phyloP scores from a whole-genome alignment of 2,113 vertebrate species.

The Porphyrio hochstetteri region DNA sequence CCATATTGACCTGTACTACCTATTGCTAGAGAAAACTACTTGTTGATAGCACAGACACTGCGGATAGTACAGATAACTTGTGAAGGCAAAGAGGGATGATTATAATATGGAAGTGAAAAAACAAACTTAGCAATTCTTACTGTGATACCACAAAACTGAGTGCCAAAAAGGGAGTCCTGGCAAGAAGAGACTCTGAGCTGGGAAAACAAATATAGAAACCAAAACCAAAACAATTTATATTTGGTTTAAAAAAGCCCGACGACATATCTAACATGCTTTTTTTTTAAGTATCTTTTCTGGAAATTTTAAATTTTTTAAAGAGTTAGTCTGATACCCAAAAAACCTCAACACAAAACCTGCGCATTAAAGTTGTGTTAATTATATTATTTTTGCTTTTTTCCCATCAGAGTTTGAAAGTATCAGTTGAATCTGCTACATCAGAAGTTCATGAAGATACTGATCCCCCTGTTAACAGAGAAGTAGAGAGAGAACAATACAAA shows the following conservation, averaged over 20 bases:
- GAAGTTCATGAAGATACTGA: not conserved
- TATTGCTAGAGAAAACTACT: not conserved
- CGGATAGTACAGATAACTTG: not conserved
- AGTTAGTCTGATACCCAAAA: not conserved
- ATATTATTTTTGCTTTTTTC: not conserved
- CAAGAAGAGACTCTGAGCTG: not conserved
- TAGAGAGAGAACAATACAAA: not conserved
- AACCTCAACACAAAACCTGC: rapidly evolving
- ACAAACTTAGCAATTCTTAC: not conserved
- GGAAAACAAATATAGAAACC: not conserved
- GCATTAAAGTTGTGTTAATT: not conserved
- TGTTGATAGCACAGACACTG: not conserved
- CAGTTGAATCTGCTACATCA: not conserved
- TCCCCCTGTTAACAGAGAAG: not conserved
- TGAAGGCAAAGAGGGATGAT: not conserved
- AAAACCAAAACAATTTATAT: not conserved
- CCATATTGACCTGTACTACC: not conserved
- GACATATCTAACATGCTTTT: not conserved
- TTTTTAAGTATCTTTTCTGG: not conserved
- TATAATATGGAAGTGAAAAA: not conserved
- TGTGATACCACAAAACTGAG: not conserved
- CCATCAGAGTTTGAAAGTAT: not conserved
- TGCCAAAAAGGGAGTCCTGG: not conserved
- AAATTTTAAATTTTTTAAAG: not conserved
- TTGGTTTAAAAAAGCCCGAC: not conserved